Evolutionary conservation across 2,113 vertebrate species (phyloP), one percentile per base, ranked within the genome.

Genomic region (Microtus montanus): DNA sequence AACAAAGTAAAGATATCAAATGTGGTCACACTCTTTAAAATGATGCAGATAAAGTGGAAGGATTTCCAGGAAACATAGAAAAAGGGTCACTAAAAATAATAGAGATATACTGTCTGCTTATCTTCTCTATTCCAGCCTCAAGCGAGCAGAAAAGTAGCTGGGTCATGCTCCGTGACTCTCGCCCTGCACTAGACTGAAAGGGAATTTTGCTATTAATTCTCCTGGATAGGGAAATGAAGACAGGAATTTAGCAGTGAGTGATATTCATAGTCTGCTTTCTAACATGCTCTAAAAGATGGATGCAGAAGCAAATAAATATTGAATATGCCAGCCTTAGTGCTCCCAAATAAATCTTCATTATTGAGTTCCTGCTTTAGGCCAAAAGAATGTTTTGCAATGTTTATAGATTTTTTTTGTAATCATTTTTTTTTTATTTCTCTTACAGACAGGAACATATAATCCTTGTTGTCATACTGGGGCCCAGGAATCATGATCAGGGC

Each of bases 1-100:
- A 94, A 96, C 63, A 41, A 96, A 94, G 83, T 68, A 74, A 93
- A 97, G 74, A 83, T 2, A 83, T 88, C 49, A 49, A 94, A 10
- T 92, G 44, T 71, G 63, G 92, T 94, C 58, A 64, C 54, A 64
- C 15, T 92, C 38, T 64, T 92, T 90, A 79, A 92, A 75, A 2
- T 77, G 64, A 94, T 87, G 26, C 88, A 91, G 93, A 74, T 89
- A 84, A 87, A 83, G 41, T 90, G 38, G 26, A 92, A 64, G 47
- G 41, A 73, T 84, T 95, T 94, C 82, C 87, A 82, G 89, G 44
- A 93, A 95, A 83, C 33, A 26, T 0, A n/a, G 86, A 77, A 66
- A 79, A 73, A 73, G n/a, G 3, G 38, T 47, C 15, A 85, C 85
- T 89, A 79, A 87, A 93, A 90, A 93, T 71, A 70, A 94, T 41